Percentiles rank a stretch among this genome's conserved stretches.
Evolutionary conservation across 1,140 invertebrate species (phyloP).

Genomic region (Berghia stephanieae): DNA sequence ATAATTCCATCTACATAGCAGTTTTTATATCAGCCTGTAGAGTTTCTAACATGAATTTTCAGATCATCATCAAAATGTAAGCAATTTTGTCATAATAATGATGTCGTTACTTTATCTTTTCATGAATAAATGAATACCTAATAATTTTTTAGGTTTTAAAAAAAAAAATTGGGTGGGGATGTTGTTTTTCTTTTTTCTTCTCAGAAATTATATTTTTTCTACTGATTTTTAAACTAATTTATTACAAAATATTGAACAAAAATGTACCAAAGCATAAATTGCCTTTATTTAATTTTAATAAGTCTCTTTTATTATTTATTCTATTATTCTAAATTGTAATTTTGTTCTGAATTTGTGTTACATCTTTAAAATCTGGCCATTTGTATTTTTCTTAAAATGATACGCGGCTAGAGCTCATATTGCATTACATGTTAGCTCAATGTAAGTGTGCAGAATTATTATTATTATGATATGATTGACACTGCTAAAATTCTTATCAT

Average conservation of each 20-base stretch:
- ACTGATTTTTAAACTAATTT: too few relatives aligned
- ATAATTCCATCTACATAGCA: not conserved
- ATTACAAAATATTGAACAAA: too few relatives aligned
- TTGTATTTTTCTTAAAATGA: not conserved
- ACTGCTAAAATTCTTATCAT: too few relatives aligned
- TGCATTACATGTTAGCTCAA: not conserved
- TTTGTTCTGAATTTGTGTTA: too few relatives aligned
- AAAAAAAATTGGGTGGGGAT: not conserved
- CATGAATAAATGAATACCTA: not conserved
- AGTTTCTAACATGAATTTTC: not conserved
- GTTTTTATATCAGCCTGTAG: not conserved
- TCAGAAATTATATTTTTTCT: too few relatives aligned
- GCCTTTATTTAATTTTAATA: too few relatives aligned
- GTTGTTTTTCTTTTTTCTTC: too few relatives aligned
- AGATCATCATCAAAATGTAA: not conserved
- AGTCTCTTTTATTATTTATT: too few relatives aligned
- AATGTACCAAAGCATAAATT: too few relatives aligned
- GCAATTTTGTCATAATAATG: not conserved
- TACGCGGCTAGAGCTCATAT: not conserved
- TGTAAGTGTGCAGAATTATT: not conserved
- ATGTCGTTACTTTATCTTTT: not conserved
- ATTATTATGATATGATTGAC: not conserved
- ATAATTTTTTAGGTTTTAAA: not conserved
- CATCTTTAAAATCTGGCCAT: not conserved
- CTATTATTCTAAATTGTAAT: too few relatives aligned